A percentile compares a stretch with the other conserved stretches of the same genome.
Conservation (phyloP, 2,888 invertebrate genomes). For the Cataglyphis albicans region DNA sequence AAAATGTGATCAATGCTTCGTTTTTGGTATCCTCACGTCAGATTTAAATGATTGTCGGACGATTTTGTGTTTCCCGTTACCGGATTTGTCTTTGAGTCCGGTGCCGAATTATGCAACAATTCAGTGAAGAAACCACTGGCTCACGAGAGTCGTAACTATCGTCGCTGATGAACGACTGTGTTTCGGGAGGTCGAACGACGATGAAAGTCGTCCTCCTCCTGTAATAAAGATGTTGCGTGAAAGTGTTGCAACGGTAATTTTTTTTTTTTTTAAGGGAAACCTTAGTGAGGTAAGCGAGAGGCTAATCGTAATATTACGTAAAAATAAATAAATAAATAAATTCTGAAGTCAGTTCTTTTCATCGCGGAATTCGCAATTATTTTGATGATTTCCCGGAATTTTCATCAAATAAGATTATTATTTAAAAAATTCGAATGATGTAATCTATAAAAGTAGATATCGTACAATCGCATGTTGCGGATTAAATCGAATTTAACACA, state of each 20-base stretch:
- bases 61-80: slow-evolving; percentile 57
- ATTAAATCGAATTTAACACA: background rate
- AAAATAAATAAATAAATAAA: slow-evolving; percentile 2
- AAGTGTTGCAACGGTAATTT: slow-evolving; percentile 44
- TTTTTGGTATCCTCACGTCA: background rate
- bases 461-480: background rate
- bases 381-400: background rate
- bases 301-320: background rate
- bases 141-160: background rate
- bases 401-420: slow-evolving; percentile 10
- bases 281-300: background rate
- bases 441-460: background rate
- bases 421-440: background rate
- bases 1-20: slow-evolving; percentile 9
- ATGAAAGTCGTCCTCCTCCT: slow-evolving; percentile 60
- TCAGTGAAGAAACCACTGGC: slow-evolving; percentile 59
- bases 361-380: background rate
- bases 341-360: background rate
- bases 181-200: slow-evolving; percentile 58
- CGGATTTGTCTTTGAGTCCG: slow-evolving; percentile 49
- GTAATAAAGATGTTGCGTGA: slow-evolving; percentile 43
- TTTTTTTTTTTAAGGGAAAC: slow-evolving; percentile 28
- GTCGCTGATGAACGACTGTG: slow-evolving; percentile 29
- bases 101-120: slow-evolving; percentile 66
- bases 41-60: background rate